A percentile compares a stretch with the other conserved stretches of the same genome.
phyloP scores from a whole-genome alignment of 2,888 invertebrate species.

The Orthonevra nobilis region DNA sequence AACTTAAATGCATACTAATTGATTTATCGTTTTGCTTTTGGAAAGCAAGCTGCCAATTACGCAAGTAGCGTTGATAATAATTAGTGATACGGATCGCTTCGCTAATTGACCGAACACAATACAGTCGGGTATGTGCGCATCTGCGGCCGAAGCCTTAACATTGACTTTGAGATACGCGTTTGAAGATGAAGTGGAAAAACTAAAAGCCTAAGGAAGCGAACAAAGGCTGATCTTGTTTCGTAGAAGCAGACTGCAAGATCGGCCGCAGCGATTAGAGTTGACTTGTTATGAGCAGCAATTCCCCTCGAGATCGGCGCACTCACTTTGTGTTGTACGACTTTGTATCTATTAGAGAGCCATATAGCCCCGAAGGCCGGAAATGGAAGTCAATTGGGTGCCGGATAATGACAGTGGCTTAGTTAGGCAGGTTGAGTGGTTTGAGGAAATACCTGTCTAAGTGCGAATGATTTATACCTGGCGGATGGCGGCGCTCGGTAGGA shows the following conservation, averaged over 20 bases:
- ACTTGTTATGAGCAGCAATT: conserved; percentile 39
- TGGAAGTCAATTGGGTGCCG: conserved; percentile 67
- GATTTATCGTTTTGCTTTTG: conserved; percentile 60
- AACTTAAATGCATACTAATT: conserved; percentile 53
- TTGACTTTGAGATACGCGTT: conserved; percentile 52
- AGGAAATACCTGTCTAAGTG: conserved; percentile 53
- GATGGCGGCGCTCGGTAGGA: conserved; percentile 31
- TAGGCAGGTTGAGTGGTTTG: conserved; percentile 31
- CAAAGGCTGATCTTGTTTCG: conserved; percentile 52
- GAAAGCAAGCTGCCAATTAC: conserved; percentile 22
- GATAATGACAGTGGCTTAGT: conserved; percentile 60
- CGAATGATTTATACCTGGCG: conserved; percentile 45
- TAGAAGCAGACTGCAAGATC: neutral
- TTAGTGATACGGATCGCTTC: conserved; percentile 43
- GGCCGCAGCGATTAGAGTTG: neutral
- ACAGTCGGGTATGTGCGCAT: conserved; percentile 17
- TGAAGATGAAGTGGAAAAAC: neutral
- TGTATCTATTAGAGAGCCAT: conserved; percentile 33
- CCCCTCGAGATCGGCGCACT: conserved; percentile 4
- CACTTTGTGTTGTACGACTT: conserved; percentile 19
- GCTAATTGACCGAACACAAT: conserved; percentile 49
- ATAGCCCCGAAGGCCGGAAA: conserved; percentile 63
- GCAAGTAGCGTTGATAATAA: conserved; percentile 53
- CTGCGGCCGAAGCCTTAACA: conserved; percentile 40
- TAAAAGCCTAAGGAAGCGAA: conserved; percentile 7